These are phyloP conservation scores for Eupithecia inturbata DNA, from an alignment of 2,888 invertebrate genomes.

Conservation along the genomic window DNA sequence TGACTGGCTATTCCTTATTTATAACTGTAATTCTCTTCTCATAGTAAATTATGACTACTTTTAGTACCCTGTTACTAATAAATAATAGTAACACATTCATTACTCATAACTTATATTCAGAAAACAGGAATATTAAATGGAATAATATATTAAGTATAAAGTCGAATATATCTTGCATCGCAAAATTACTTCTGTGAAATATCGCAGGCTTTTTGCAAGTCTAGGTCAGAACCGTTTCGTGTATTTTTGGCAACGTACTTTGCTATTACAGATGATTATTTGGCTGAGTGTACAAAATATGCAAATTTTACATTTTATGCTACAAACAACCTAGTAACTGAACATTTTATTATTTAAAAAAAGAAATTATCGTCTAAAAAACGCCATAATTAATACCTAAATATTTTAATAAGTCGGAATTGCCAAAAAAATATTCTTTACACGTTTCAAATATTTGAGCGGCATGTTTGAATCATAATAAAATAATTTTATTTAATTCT, in stretches of 20 bases:
- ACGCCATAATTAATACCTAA: not conserved
- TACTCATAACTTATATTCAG: conserved; percentile 21
- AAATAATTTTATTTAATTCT: not conserved
- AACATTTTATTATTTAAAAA: not conserved
- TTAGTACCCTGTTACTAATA: conserved; percentile 13
- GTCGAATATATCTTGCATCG: conserved; percentile 21
- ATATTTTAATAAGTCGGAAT: not conserved
- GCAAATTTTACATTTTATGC: not conserved
- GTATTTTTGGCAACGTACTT: conserved; percentile 28
- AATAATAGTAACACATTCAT: conserved; percentile 15
- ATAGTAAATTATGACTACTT: conserved; percentile 7
- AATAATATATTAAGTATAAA: conserved; percentile 3
- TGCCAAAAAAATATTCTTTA: not conserved
- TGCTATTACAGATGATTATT: conserved; percentile 27
- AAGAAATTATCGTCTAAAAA: not conserved
- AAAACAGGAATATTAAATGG: conserved; percentile 17
- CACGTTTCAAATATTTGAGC: conserved; percentile 10
- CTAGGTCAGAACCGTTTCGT: conserved; percentile 23
- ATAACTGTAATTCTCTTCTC: conserved; percentile 7
- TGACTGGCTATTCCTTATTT: conserved; percentile 6
- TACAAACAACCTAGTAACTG: not conserved
- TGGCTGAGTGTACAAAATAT: conserved; percentile 17
- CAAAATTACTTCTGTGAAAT: conserved; percentile 29
- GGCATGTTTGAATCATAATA: conserved; percentile 15
- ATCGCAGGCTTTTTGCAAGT: conserved; percentile 24